phyloP scores from a whole-genome alignment of 2,797 vertebrate species.

The Yasuhikotakia modesta region DNA sequence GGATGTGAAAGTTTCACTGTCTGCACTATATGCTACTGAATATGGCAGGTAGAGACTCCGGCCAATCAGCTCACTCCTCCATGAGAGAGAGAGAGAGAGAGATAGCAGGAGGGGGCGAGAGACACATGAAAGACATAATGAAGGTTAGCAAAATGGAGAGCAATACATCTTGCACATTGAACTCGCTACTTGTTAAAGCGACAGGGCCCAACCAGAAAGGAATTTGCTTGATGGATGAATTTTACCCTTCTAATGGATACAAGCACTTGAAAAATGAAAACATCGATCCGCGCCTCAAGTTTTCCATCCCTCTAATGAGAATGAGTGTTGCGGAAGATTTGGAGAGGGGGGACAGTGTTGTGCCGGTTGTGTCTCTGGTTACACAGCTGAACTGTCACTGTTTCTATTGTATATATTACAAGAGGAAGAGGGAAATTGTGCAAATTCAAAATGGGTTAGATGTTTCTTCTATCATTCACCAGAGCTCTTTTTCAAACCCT shows the following conservation, averaged over 20 bases:
- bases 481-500: conserved; percentile 33
- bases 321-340: conserved; percentile 53
- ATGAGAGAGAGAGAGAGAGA: conserved; percentile 12
- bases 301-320: conserved; percentile 63
- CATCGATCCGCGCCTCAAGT: conserved; percentile 60
- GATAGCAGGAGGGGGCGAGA: conserved; percentile 28
- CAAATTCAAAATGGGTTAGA: conserved; percentile 45
- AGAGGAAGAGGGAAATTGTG: conserved; percentile 45
- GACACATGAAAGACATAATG: conserved; percentile 60
- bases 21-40: conserved; percentile 6
- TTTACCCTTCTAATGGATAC: conserved; percentile 63
- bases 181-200: conserved; percentile 63
- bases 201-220: conserved; percentile 60
- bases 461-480: conserved; percentile 43
- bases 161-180: conserved; percentile 59
- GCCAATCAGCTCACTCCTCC: conserved; percentile 26
- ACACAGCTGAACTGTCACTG: conserved; percentile 50
- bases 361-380: conserved; percentile 40
- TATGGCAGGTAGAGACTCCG: conserved; percentile 36
- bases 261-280: conserved; percentile 65
- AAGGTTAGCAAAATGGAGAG: conserved; percentile 63
- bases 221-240: conserved; percentile 65
- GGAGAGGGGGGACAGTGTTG: conserved; percentile 41
- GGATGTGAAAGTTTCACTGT: conserved; percentile 21
- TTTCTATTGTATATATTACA: conserved; percentile 51